Conservation (phyloP, 1,140 invertebrate species). For the Dermatophagoides farinae region DNA sequence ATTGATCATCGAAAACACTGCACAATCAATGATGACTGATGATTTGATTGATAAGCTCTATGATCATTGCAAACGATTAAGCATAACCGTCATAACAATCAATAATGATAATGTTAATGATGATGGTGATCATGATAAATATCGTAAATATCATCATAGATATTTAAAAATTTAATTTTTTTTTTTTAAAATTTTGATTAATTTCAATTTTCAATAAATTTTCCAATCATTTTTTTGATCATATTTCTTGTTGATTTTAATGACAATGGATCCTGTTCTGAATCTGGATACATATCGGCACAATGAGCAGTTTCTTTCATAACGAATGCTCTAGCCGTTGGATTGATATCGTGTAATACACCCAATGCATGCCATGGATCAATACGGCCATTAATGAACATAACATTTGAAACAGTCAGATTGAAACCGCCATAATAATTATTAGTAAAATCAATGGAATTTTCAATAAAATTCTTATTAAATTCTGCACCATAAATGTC, state of each 20-base stretch:
- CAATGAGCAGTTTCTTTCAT: slow-evolving; percentile 27
- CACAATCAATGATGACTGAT: slow-evolving; percentile 21
- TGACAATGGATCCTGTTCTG: slow-evolving; percentile 20
- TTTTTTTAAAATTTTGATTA: background rate
- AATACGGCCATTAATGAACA: slow-evolving; percentile 70
- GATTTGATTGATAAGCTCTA: background rate
- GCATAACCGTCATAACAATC: background rate
- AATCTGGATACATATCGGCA: slow-evolving; percentile 29
- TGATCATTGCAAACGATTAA: background rate
- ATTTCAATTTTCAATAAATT: slow-evolving; percentile 1
- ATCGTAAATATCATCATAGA: no score
- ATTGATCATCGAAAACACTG: slow-evolving; percentile 40
- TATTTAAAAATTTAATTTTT: background rate
- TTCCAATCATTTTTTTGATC: background rate
- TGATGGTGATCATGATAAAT: no score
- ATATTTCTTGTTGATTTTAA: slow-evolving; percentile 22
- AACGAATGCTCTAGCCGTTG: slow-evolving; percentile 23
- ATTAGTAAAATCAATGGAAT: slow-evolving; percentile 47
- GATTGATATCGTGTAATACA: slow-evolving; percentile 21
- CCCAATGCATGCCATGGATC: slow-evolving; percentile 80
- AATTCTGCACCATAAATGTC: slow-evolving; percentile 53
- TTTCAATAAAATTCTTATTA: slow-evolving; percentile 34
- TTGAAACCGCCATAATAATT: slow-evolving; percentile 52
- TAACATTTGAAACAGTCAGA: slow-evolving; percentile 46
- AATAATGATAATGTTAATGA: background rate